Base-by-base conservation (phyloP, 92 coral and sea anemone species). In the Bergia puertoricense region DNA sequence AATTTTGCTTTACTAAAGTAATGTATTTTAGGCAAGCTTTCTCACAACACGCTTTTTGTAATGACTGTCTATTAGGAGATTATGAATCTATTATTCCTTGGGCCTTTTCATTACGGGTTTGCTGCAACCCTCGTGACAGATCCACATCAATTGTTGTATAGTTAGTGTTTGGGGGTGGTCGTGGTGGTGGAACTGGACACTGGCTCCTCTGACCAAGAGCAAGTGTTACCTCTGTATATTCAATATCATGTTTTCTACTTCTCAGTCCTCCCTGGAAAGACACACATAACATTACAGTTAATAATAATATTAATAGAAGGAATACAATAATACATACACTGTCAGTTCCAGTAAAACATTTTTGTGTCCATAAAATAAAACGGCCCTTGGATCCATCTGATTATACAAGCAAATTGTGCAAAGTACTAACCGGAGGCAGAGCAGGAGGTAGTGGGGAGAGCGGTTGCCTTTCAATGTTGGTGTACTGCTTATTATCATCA, bases 111-210 rank as follows among this genome's bases (percentile, higher is more conserved):
- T 93, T 81, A 38, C 93, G 89, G 9, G 95, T 93, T 81, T 93
- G 90, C 36, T 88, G 79, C 66, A 95, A 79, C 1, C 96, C 98
- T 81, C 92, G 89, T 1, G 98, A 93, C 65, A 94, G 88, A 56
- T 93, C 96, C 83, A 93, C 98, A 85, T 95, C 94, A 14, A 95
- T 95, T 9, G 89, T 93, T 2, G 98, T 95, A 51, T 95, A 95
- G 45, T 95, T 92, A 13, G 98, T 88, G 86, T 88, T 88, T 41
- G 92, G 92, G 56, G 65, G 37, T 46, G 90, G 85, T 23, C 89
- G 78, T 6, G 82, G 79, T 2, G 82, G 90, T 20, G 92, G 90
- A 9, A 82, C 46, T 16, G 85, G 92, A n/a, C 66, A 45, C 73
- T 79, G 82, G 73, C 39, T 51, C 66, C 74, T 89, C 81, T 75